Conservation (phyloP, 2,888 invertebrate species). For the Torymus aiolomorphi region DNA sequence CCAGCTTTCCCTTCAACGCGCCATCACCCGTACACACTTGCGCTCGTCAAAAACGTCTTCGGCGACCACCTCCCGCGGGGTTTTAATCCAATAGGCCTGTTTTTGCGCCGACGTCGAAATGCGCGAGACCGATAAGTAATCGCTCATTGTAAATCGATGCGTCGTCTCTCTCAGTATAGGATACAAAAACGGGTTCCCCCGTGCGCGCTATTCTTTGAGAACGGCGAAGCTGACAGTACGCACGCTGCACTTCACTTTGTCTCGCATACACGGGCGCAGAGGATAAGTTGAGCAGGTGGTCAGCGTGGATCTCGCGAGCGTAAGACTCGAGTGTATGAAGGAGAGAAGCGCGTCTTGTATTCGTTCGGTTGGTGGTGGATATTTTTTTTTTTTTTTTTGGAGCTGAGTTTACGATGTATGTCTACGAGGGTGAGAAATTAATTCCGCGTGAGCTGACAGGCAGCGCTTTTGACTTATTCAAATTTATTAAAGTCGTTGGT, state of each 20-base stretch:
- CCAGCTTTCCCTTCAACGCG: no score
- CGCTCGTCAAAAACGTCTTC: background rate
- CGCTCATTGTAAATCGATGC: constrained; percentile 67
- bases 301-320: constrained; percentile 12
- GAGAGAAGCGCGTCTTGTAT: no score
- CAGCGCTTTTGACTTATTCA: background rate
- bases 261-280: background rate
- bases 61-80: constrained; percentile 18
- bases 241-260: constrained; percentile 34
- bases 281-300: constrained; percentile 46
- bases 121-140: constrained; percentile 42
- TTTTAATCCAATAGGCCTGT: constrained; percentile 34
- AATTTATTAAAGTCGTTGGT: background rate
- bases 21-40: no score
- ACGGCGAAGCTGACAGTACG: constrained; percentile 38
- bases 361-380: no score
- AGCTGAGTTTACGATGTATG: no score
- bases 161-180: constrained; percentile 2
- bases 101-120: constrained; percentile 35
- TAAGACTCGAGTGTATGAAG: no score
- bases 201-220: constrained; percentile 13
- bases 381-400: no score
- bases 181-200: constrained; percentile 46
- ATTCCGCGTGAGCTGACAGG: background rate
- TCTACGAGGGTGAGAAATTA: constrained; percentile 22